Base-by-base conservation (phyloP, 2,888 invertebrate species). In the Eristalinus sepulchralis region DNA sequence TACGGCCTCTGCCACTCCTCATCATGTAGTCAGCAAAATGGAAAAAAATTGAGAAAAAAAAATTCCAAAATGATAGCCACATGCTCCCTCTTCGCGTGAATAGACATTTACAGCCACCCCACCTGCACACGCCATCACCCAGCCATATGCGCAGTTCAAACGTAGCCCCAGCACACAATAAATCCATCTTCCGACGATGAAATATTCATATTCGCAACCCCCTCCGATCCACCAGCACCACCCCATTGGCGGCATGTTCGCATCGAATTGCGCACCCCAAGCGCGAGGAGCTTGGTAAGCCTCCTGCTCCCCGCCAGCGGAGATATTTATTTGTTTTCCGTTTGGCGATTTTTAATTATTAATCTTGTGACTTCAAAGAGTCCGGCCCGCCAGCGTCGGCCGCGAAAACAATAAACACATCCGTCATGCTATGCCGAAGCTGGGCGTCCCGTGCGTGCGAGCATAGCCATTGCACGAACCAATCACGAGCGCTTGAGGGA, bases 331-430 rank as follows among this genome's bases (percentile, higher is more conserved):
- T 57, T 57, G 22, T 57, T 57, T 57, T 57, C 24, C 22, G 24
- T 57, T 57, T 57, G 24, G 57, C 57, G 5, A 24, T 57, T 57
- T 57, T 57, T 57, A 24, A 57, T 57, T 57, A 57, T 57, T 22
- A 57, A 57, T 57, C 13, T 22, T 4, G 47, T 17, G 13, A 57
- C 24, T 57, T 57, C 57, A 57, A 57, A 57, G 57, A 11, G 8
- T 0, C 11, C 24, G 57, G 24, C 13, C 24, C 24, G 13, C 57
- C 22, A 10, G 20, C 57, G 57, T 13, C 11, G 22, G 33, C 31
- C 57, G 47, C 47, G 67, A n/a, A 76, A 76, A 76, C 76, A 76
- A 76, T 67, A 76, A 76, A 62, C 76, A 76, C 33, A 75, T 75
- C n/a, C 66, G 66, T 75, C 75, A 75, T 67, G 33, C n/a, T 20